Conservation (phyloP, 2,797 vertebrate genomes). For the Fundulus diaphanus region DNA sequence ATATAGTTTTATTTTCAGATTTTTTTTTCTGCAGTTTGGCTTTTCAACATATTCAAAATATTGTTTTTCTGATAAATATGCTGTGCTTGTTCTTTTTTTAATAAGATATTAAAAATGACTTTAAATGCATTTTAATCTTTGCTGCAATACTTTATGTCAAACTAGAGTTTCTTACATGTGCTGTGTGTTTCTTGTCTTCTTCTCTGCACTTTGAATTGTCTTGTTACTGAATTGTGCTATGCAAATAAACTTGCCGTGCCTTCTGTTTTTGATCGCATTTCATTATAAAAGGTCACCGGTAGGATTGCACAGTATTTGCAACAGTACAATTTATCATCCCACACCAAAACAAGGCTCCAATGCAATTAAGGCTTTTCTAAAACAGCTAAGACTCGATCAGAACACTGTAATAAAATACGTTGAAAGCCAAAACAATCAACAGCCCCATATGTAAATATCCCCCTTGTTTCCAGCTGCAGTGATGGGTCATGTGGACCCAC, state of each 20-base stretch:
- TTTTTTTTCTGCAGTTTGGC: neutral
- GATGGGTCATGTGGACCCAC: neutral
- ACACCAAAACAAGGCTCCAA: neutral
- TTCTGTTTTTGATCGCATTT: neutral
- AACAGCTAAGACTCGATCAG: neutral
- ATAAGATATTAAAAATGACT: neutral
- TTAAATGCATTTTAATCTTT: neutral
- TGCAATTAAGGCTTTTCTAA: neutral
- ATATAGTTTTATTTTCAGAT: neutral
- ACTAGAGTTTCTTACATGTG: neutral
- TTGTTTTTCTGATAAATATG: neutral
- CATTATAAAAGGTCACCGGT: neutral
- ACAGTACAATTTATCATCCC: neutral
- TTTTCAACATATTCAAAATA: neutral
- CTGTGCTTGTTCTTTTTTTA: neutral
- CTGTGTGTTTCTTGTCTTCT: neutral
- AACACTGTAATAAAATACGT: neutral
- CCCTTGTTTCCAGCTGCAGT: neutral
- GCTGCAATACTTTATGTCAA: neutral
- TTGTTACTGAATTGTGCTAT: too few species aligned
- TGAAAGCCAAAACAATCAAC: neutral
- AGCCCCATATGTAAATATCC: neutral
- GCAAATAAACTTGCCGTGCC: too few species aligned
- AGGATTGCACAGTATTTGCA: neutral
- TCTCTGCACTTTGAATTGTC: too few species aligned